Conservation (phyloP, 35 echinoderm and acorn worm species). For the Diadema setosum region DNA sequence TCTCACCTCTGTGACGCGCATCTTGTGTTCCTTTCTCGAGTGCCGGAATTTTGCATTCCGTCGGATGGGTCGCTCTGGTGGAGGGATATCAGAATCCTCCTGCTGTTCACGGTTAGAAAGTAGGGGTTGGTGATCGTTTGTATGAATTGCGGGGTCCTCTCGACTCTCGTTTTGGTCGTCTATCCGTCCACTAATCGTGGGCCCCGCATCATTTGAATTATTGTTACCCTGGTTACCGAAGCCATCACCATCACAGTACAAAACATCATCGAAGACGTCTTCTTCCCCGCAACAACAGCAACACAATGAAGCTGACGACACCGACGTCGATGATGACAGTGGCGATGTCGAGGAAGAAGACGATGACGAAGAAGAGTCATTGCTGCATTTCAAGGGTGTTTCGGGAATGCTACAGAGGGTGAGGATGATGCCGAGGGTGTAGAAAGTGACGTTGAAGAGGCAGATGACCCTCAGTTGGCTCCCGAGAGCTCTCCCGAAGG, state of each 20-base stretch:
- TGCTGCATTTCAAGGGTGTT: background rate
- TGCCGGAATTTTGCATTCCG: background rate
- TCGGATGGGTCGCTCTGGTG: background rate
- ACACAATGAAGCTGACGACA: too few relatives aligned
- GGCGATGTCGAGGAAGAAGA: background rate
- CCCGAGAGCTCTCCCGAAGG: constrained; percentile 28
- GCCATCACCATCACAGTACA: too few relatives aligned
- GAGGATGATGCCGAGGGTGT: constrained; percentile 24
- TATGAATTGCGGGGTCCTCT: too few relatives aligned
- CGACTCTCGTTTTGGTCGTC: too few relatives aligned
- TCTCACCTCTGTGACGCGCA: background rate
- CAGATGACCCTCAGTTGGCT: constrained; percentile 66
- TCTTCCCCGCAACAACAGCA: too few relatives aligned
- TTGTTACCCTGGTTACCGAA: too few relatives aligned
- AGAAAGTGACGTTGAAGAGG: constrained; percentile 17
- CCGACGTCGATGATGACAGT: too few relatives aligned
- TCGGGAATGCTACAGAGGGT: constrained; percentile 63
- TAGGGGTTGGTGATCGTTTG: background rate
- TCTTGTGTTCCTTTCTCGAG: background rate
- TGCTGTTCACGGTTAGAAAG: background rate
- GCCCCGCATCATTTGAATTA: too few relatives aligned
- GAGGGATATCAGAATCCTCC: background rate
- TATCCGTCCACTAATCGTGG: too few relatives aligned
- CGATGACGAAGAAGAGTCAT: background rate
- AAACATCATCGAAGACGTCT: too few relatives aligned